Conservation (phyloP, 2,797 vertebrate species). For the Phoeniculus purpureus region DNA sequence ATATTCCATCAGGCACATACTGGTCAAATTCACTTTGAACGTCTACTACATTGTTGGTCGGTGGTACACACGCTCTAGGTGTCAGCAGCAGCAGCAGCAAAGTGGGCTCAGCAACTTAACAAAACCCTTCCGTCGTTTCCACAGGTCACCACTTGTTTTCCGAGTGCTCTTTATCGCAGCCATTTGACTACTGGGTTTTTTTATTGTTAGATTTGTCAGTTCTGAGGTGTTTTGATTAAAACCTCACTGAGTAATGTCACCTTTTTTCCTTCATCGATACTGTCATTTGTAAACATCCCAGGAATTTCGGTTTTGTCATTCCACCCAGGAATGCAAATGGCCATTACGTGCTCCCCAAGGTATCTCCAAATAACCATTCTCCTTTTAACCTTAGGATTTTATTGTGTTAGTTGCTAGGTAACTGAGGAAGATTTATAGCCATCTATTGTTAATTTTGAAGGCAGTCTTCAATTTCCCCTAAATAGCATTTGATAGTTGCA, state of each 20-base stretch:
- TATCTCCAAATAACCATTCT: constrained; percentile 72
- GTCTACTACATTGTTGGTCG: background rate
- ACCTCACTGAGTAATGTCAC: constrained; percentile 10
- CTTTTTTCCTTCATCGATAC: constrained; percentile 23
- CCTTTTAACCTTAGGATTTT: constrained; percentile 72
- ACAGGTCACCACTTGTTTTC: background rate
- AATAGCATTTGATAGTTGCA: constrained; percentile 72
- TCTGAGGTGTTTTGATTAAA: constrained; percentile 50
- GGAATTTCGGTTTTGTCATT: constrained; percentile 35
- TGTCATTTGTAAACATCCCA: constrained; percentile 48
- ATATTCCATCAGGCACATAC: constrained; percentile 45
- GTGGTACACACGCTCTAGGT: background rate
- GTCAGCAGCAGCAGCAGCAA: constrained; percentile 9
- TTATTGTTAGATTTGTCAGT: constrained; percentile 4
- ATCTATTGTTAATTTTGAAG: constrained; percentile 80
- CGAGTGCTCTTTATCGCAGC: constrained; percentile 17
- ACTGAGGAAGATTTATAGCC: constrained; percentile 79
- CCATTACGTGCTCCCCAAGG: constrained; percentile 55
- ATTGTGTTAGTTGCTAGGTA: constrained; percentile 82
- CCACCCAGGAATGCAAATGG: constrained; percentile 57
- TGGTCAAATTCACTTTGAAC: constrained; percentile 1
- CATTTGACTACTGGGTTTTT: background rate
- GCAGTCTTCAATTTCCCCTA: constrained; percentile 70
- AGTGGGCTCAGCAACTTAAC: constrained; percentile 1
- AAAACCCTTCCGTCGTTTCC: background rate